A percentile compares a stretch with the other conserved stretches of the same genome.
phyloP scores from a whole-genome alignment of 2,113 vertebrate species.

The Ophiodon elongatus region DNA sequence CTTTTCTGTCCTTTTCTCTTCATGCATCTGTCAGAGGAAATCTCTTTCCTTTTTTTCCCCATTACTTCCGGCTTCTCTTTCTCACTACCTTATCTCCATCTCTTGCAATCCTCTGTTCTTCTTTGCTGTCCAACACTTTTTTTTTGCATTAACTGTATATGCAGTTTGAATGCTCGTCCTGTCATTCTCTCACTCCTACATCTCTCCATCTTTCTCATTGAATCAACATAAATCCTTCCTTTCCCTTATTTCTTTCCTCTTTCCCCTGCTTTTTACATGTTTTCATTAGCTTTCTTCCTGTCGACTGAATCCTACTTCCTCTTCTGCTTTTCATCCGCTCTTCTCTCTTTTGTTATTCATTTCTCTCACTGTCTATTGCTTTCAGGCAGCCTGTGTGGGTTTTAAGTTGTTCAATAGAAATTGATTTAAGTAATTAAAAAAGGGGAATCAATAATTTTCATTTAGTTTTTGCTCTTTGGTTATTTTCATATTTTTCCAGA shows the following conservation, averaged over 20 bases:
- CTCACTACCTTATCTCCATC: slow-evolving; percentile 31
- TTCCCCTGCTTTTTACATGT: background rate
- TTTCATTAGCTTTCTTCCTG: slow-evolving; percentile 23
- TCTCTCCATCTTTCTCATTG: slow-evolving; percentile 3
- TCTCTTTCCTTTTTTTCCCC: slow-evolving; percentile 1
- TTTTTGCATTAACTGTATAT: slow-evolving; percentile 23
- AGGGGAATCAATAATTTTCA: slow-evolving; percentile 31
- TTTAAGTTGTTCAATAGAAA: slow-evolving; percentile 18
- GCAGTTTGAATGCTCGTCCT: slow-evolving; percentile 17
- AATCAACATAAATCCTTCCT: slow-evolving; percentile 9
- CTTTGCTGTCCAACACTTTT: slow-evolving; percentile 6
- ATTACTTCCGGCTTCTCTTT: too few species aligned
- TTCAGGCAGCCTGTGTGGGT: slow-evolving; percentile 1
- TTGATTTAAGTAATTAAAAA: slow-evolving; percentile 7
- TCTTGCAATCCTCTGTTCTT: slow-evolving; percentile 16
- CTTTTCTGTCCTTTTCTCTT: slow-evolving; percentile 11
- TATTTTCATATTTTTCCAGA: background rate
- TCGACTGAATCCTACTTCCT: slow-evolving; percentile 8
- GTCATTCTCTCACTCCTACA: background rate
- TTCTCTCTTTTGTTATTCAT: slow-evolving; percentile 15
- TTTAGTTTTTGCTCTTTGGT: background rate
- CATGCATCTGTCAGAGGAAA: slow-evolving; percentile 32
- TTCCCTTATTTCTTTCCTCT: background rate
- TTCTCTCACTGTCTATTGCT: slow-evolving; percentile 8
- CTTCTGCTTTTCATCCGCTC: background rate